Conservation (phyloP, 2,888 invertebrate species). For the Leucophenga maculata region DNA sequence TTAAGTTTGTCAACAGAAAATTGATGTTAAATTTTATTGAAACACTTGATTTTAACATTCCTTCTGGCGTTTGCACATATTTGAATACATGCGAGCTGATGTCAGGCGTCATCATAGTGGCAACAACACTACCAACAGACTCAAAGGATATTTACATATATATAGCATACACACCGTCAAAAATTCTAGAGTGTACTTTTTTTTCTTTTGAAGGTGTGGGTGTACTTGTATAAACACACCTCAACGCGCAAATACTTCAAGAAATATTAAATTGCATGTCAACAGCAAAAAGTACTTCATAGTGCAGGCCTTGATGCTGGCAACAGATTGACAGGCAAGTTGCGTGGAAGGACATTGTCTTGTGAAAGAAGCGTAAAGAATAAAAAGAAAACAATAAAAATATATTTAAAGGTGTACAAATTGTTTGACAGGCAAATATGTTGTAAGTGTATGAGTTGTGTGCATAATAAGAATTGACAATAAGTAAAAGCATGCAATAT, state of each 20-base stretch:
- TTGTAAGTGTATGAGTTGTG: not conserved
- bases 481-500: conserved; percentile 1
- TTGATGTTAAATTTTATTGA: conserved; percentile 10
- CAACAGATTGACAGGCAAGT: not conserved
- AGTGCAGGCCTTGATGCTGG: not conserved
- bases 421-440: conserved; percentile 14
- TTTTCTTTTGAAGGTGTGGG: not conserved
- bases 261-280: conserved; percentile 25
- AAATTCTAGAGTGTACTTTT: not conserved
- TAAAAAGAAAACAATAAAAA: conserved; percentile 19
- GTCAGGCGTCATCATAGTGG: no score
- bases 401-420: conserved; percentile 17
- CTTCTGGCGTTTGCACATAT: no score
- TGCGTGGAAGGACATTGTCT: not conserved
- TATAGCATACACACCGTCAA: not conserved
- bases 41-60: not conserved
- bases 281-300: conserved; percentile 18
- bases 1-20: conserved; percentile 14
- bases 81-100: no score
- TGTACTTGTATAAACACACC: conserved; percentile 1
- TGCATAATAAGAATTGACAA: conserved; percentile 1
- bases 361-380: not conserved
- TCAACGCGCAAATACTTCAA: conserved; percentile 22
- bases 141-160: no score
- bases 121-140: no score